Percentiles rank a stretch among this genome's conserved stretches.
phyloP scores from a whole-genome alignment of 2,888 invertebrate species.

The Lepeophtheirus nordmannii region DNA sequence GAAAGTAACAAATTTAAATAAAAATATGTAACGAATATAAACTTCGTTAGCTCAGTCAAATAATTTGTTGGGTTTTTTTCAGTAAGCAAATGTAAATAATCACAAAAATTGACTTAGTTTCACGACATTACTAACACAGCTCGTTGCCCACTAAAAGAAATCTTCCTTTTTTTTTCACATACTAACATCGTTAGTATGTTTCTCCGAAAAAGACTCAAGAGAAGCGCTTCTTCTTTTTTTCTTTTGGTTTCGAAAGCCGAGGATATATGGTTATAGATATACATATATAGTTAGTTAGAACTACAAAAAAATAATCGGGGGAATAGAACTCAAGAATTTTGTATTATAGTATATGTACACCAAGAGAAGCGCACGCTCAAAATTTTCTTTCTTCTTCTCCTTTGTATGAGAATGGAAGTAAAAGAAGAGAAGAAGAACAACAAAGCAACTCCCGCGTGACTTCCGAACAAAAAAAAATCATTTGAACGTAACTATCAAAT shows the following conservation, averaged over 20 bases:
- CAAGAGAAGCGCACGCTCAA: background rate
- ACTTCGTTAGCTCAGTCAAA: background rate
- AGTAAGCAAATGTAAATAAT: background rate
- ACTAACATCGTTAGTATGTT: background rate
- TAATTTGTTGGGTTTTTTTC: background rate
- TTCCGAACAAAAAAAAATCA: too few relatives aligned
- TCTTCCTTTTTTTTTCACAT: background rate
- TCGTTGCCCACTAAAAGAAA: background rate
- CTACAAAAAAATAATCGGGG: slow-evolving; percentile 1
- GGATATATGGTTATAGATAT: background rate
- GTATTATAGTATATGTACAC: background rate
- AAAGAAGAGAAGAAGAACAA: too few relatives aligned
- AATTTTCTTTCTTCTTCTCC: too few relatives aligned
- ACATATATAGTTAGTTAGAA: background rate
- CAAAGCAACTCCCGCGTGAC: too few relatives aligned
- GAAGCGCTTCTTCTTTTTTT: background rate
- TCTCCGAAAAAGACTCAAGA: background rate
- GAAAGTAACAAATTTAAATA: too few relatives aligned
- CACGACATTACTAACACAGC: too few relatives aligned
- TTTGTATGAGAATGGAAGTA: too few relatives aligned
- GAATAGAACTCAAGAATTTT: background rate
- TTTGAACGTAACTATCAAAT: too few relatives aligned
- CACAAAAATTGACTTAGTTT: background rate
- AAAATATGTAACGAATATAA: too few relatives aligned
- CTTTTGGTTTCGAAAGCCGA: slow-evolving; percentile 4